Percentiles rank a stretch among this genome's conserved stretches.
Conservation (phyloP, 1,140 invertebrate species). For the Aricia agestis region DNA sequence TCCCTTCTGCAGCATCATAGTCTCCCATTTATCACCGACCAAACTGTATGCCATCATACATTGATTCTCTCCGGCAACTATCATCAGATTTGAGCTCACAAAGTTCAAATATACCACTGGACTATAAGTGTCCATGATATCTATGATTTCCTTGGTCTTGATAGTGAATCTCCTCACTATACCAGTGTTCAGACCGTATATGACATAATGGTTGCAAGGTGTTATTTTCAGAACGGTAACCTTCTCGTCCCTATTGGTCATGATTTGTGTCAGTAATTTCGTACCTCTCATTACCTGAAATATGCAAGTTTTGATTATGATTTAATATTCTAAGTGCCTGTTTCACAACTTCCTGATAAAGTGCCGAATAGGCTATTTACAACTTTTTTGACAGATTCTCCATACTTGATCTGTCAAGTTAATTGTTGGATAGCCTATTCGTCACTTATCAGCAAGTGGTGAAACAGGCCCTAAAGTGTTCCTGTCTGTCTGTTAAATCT, state of each 20-base stretch:
- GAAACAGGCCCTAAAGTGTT: too few species aligned
- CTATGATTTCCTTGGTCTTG: slow-evolving; percentile 45
- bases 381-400: too few species aligned
- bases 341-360: too few species aligned
- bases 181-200: slow-evolving; percentile 54
- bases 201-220: slow-evolving; percentile 62
- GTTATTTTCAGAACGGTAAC: slow-evolving; percentile 57
- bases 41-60: slow-evolving; percentile 58
- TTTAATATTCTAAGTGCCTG: background rate
- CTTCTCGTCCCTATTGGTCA: slow-evolving; percentile 43
- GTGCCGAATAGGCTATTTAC: too few species aligned
- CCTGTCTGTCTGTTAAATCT: too few species aligned
- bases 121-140: slow-evolving; percentile 56
- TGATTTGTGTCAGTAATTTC: slow-evolving; percentile 59
- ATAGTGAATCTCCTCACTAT: slow-evolving; percentile 49
- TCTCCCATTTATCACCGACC: slow-evolving; percentile 43
- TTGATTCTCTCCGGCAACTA: slow-evolving; percentile 53
- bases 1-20: slow-evolving; percentile 54
- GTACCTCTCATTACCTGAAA: slow-evolving; percentile 60
- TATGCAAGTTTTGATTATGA: background rate
- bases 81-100: slow-evolving; percentile 43
- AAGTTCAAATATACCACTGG: slow-evolving; percentile 55
- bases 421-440: too few species aligned
- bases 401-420: too few species aligned
- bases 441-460: too few species aligned